Conservation (phyloP, 2,888 invertebrate species). For the Anarsia innoxiella region DNA sequence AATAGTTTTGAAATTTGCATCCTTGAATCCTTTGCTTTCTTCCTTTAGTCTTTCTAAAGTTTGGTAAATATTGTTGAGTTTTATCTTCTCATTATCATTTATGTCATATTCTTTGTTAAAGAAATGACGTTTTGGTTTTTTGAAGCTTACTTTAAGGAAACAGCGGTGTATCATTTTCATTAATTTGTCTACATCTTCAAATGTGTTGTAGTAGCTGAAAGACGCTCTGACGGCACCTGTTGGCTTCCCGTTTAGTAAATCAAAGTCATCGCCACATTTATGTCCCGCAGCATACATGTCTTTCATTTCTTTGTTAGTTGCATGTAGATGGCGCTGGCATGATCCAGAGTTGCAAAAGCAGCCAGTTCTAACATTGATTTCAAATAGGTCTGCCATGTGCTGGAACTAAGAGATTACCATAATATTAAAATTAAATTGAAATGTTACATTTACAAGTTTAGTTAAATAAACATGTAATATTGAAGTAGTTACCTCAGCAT, state of each 20-base stretch:
- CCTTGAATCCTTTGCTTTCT: too few relatives aligned
- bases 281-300: slow-evolving; percentile 91
- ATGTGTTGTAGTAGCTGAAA: slow-evolving; percentile 92
- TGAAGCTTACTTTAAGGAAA: slow-evolving; percentile 73
- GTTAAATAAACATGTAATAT: too few relatives aligned
- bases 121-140: slow-evolving; percentile 40
- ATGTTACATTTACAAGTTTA: too few relatives aligned
- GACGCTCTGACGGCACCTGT: slow-evolving; percentile 95
- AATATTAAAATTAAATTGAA: too few relatives aligned
- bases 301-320: slow-evolving; percentile 81
- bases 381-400: slow-evolving; percentile 90
- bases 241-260: slow-evolving; percentile 89
- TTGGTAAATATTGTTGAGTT: slow-evolving; percentile 14
- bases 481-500: slow-evolving; percentile 82
- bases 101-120: not conserved
- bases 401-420: slow-evolving; percentile 77
- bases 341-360: slow-evolving; percentile 98
- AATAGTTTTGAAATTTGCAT: slow-evolving; percentile 19
- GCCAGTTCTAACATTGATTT: slow-evolving; percentile 91
- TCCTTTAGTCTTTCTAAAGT: slow-evolving; percentile 26
- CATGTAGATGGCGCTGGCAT: slow-evolving; percentile 86
- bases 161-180: slow-evolving; percentile 84
- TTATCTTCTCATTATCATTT: not conserved
- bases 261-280: slow-evolving; percentile 91
- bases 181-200: slow-evolving; percentile 81